Evolutionary conservation across 2,113 vertebrate genomes (phyloP), one percentile per base, ranked within the genome.

Genomic region (Stegostoma tigrinum): DNA sequence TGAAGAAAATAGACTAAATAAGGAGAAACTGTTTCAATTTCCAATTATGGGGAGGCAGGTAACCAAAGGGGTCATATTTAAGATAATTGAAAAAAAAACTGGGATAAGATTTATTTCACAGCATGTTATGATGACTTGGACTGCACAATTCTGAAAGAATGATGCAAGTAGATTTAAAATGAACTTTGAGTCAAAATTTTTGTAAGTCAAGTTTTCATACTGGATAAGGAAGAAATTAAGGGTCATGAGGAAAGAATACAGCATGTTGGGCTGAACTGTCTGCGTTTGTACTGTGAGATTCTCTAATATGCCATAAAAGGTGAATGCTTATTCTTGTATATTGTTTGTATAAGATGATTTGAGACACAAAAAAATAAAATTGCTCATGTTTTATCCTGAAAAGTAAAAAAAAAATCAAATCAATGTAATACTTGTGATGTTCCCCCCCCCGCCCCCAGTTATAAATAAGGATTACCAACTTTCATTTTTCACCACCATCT

Each of bases 361-460:
- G 52, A n/a, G 55, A 91, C 19, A 61, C 7, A 61, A 61, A 91
- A 90, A n/a, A 90, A 61, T 61, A 90, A 80, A 80, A 83, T 83
- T 83, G 80, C 19, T 83, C 27, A n/a, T 64, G 64, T 91, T 72
- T 91, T 15, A 64, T 91, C 19, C n/a, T 91, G 55, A 61, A 91
- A 91, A 91, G 34, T 90, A 64, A 91, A 91, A 64, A 64, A 15
- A 85, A 12, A 87, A 91, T 91, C 14, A 91, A 89, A 30, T 89
- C 86, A 89, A 55, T 86, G 42, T 86, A 86, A 86, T 48, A 86
- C 12, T 48, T 89, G 2, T 27, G 27, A n/a, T n/a, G n/a, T n/a
- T n/a, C n/a, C n/a, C n/a, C n/a, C n/a, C n/a, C n/a, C n/a, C n/a
- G n/a, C n/a, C n/a, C n/a, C 8, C 45, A 17, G 1, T 48, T 24